Evolutionary conservation across 2,888 invertebrate species (phyloP), one percentile per base, ranked within the genome.

Genomic region (Poecilus cupreus): DNA sequence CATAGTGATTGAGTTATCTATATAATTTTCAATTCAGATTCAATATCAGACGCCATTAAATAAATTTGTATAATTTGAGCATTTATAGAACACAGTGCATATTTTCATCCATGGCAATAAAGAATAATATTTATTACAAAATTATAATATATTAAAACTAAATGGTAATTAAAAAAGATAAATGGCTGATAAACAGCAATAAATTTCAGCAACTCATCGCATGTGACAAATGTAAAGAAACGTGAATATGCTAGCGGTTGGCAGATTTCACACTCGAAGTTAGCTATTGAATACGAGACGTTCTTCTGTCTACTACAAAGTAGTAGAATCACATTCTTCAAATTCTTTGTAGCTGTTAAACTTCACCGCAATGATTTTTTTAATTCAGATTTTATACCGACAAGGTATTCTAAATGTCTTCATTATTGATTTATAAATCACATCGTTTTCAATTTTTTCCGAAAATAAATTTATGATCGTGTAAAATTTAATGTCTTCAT

Each of bases 341-440:
- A 37, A 78, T 78, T 64, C 78, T 64, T 22, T 43, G 10, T 32
- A 18, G 64, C 32, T 78, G 78, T 43, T 51, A 13, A 75, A 51
- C 26, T 20, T 75, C 20, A 51, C 26, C 75, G 5, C 1, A 26
- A 8, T 68, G 79, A 79, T 70, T 70, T 57, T 79, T 49, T 32
- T 68, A 49, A 70, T 79, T 79, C 24, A 79, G 70, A 79, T 79
- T 46, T 79, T 79, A 79, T 70, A 68, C 16, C 78, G 32, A 6
- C 18, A 68, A 57, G 37, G 68, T 70, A 79, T 70, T 51, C 24
- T 13, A 51, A 57, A 79, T 79, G 70, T 79, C 79, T 79, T 49
- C 24, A 79, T 79, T 32, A 18, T 60, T 20, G 22, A 22, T 72
- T 72, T 72, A 43, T 72, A 43, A 72, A 72, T 72, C 72, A 72